Evolutionary conservation across 2,888 invertebrate species (phyloP).

Genomic region (Lysandra coridon): DNA sequence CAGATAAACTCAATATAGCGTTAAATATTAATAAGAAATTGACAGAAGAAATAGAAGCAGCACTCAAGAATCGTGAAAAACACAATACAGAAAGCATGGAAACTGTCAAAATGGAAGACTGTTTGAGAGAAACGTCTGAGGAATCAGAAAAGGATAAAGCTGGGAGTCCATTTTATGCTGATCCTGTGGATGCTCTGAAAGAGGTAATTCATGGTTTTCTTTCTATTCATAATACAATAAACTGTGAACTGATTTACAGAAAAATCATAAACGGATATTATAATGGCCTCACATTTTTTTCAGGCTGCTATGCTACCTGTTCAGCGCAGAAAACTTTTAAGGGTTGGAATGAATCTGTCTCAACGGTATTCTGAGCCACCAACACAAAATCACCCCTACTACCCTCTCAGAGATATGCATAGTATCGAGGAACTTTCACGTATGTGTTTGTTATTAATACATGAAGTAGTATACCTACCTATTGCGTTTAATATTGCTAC

Average conservation of each 20-base stretch:
- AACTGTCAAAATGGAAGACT: conserved; percentile 72
- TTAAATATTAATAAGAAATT: conserved; percentile 76
- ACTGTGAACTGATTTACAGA: background rate
- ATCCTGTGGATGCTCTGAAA: conserved; percentile 91
- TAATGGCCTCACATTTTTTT: conserved; percentile 29
- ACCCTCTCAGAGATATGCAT: conserved; percentile 76
- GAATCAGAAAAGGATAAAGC: conserved; percentile 82
- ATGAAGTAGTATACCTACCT: too few relatives aligned
- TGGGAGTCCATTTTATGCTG: conserved; percentile 93
- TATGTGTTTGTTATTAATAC: conserved; percentile 48
- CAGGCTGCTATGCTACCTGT: conserved; percentile 70
- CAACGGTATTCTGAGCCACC: conserved; percentile 84
- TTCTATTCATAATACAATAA: background rate
- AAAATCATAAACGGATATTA: background rate
- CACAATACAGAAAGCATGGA: conserved; percentile 74
- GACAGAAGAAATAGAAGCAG: conserved; percentile 73
- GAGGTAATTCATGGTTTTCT: conserved; percentile 61
- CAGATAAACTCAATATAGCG: conserved; percentile 72
- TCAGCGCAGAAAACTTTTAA: conserved; percentile 67
- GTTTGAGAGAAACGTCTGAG: conserved; percentile 53
- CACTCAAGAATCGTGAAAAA: conserved; percentile 65
- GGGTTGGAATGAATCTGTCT: conserved; percentile 69
- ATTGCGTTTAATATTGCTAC: too few relatives aligned
- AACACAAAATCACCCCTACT: conserved; percentile 72
- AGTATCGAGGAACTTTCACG: conserved; percentile 78